Base-by-base conservation (phyloP, 2,797 vertebrate species). In the Myotis vivesi region DNA sequence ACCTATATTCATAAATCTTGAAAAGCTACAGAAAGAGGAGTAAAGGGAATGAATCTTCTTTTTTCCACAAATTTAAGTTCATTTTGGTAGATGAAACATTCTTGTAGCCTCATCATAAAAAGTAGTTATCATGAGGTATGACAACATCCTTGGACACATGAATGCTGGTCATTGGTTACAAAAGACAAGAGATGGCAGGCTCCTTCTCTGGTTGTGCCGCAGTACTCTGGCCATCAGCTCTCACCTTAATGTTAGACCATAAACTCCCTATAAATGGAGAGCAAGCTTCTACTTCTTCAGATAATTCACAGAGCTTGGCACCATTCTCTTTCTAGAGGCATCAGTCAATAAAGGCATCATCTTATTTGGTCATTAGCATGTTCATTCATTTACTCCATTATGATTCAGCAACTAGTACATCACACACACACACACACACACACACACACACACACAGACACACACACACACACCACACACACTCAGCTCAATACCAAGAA, bases 1-100 rank as follows among this genome's bases (percentile, higher is more conserved):
- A 82, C n/a, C 49, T 87, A 73, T 44, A 87, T 71, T 82, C 76
- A 91, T 36, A 90, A 79, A 89, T 92, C 79, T 95, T 95, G 69
- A 64, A 92, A 85, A 94, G 85, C 44, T 72, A 87, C 73, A 90
- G 64, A 89, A 91, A 64, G 68, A 91, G n/a, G 41, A 87, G 44
- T 51, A 90, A 84, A 91, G 33, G 55, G 28, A 75, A 77, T 62
- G 28, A 75, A 77, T 68, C 71, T 5, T 84, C 72, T 75, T 69
- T 28, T 85, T 55, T 0, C 76, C 57, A 64, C 41, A 66, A 85
- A 91, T 66, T 76, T 83, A 90, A 87, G 57, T 71, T 53, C 38
- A 71, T 73, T 87, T 92, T 82, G 62, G 46, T 49, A 91, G 76
- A 87, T 53, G 68, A 76, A 90, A 88, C n/a, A 72, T 49, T 92